phyloP scores from a whole-genome alignment of 2,113 vertebrate species.

The Alosa alosa region DNA sequence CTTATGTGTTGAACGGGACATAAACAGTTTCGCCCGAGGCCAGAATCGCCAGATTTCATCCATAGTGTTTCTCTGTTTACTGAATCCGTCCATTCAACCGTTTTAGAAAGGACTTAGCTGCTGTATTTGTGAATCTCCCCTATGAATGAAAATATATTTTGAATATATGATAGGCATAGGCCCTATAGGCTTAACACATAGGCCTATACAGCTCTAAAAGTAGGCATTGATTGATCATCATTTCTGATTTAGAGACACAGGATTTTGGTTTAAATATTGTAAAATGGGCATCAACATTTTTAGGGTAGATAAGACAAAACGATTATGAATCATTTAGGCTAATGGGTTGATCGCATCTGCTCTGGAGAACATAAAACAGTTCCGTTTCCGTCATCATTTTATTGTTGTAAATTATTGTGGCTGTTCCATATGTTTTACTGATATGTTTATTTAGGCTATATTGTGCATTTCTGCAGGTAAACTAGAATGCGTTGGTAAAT shows the following conservation, averaged over 20 bases:
- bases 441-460: neutral
- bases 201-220: neutral
- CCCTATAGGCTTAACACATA: neutral
- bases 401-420: neutral
- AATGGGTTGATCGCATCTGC: neutral
- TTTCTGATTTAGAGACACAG: neutral
- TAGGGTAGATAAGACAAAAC: neutral
- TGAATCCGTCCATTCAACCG: neutral
- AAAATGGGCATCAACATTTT: neutral
- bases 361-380: neutral
- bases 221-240: neutral
- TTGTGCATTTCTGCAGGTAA: too few species aligned
- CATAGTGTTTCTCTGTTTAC: conserved; percentile 13
- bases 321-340: neutral
- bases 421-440: neutral
- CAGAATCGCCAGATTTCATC: conserved; percentile 22
- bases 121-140: neutral
- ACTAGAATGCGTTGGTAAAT: too few species aligned
- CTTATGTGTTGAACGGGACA: conserved; percentile 31
- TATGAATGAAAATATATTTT: neutral
- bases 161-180: neutral
- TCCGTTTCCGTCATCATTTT: neutral
- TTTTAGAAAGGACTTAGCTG: neutral
- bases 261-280: too few species aligned
- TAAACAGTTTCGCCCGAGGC: conserved; percentile 29